phyloP scores from a whole-genome alignment of 2,113 vertebrate species.

The Apodemus speciosus region DNA sequence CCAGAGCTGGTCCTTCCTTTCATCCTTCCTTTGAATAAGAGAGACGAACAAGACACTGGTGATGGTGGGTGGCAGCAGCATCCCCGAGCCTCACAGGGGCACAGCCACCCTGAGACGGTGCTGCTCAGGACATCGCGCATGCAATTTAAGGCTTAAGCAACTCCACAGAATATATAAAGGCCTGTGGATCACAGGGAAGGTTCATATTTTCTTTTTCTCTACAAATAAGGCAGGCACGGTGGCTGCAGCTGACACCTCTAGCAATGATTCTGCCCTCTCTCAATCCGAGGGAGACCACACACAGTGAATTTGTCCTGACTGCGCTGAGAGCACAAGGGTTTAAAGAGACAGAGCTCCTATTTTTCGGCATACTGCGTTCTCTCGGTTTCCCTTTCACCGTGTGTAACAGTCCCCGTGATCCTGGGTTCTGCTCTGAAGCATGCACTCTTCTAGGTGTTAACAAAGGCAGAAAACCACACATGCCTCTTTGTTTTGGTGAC shows the following conservation, averaged over 20 bases:
- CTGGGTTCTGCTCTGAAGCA: neutral
- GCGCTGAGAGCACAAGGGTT: neutral
- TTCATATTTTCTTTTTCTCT: constrained; percentile 49
- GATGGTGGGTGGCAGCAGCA: rapidly evolving
- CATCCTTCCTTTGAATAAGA: neutral
- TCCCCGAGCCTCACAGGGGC: neutral
- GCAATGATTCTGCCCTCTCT: neutral
- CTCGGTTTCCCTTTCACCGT: rapidly evolving
- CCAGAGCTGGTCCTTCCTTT: neutral
- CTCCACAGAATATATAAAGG: neutral
- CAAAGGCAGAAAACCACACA: neutral
- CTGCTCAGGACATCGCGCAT: neutral
- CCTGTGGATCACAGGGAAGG: neutral
- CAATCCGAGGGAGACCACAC: neutral
- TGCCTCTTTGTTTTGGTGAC: neutral
- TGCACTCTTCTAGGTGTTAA: neutral
- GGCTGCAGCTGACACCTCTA: neutral
- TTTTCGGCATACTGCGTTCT: neutral
- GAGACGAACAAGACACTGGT: rapidly evolving
- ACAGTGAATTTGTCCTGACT: neutral
- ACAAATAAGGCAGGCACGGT: neutral
- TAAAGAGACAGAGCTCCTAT: neutral
- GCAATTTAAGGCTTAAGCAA: constrained; percentile 50
- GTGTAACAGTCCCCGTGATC: neutral
- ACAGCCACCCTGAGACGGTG: neutral